Base-by-base conservation (phyloP, 2,888 invertebrate genomes). In the Seira ritae region DNA sequence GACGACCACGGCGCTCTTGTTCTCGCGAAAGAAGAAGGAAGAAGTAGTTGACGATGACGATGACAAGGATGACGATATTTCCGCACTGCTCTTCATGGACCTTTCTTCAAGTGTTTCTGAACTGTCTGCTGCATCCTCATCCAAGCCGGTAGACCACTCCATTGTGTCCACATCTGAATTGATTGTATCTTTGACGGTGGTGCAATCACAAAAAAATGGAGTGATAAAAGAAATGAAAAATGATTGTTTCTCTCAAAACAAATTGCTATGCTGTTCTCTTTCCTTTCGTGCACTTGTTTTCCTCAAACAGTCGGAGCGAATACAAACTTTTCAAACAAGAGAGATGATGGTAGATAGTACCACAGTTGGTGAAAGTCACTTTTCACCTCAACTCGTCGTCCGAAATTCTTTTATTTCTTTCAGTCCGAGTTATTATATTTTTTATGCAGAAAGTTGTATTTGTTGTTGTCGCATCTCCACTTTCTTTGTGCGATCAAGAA, bases 121-220 rank as follows among this genome's bases (percentile, higher is more conserved):
- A 84, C 84, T 79, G 79, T 84, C 84, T 80, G 84, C 79, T 84
- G 84, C 84, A 80, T 84, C 84, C 84, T 84, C 84, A 84, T 84
- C 84, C 84, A 84, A 84, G 84, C 84, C 73, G 73, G 84, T 84
- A 84, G 84, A 84, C 84, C 84, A 84, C 84, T 84, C 84, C 84
- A 84, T 84, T 84, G 84, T 84, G 84, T 84, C 84, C 84, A 84
- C 84, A 84, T 84, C 84, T 84, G 84, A 84, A 84, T 84, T 84
- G 84, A 84, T 84, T 84, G 77, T 77, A 50, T 70, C 79, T 70
- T 71, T 84, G 79, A 80, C 74, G 70, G 79, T 70, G 71, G 69
- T 79, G 65, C 66, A 75, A 72, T 84, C 84, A 75, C 84, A 75
- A 83, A 83, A 83, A 77, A 62, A 37, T 62, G n/a, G 3, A 60